phyloP scores from a whole-genome alignment of 2,888 invertebrate species.

The Parthenolecanium corni region DNA sequence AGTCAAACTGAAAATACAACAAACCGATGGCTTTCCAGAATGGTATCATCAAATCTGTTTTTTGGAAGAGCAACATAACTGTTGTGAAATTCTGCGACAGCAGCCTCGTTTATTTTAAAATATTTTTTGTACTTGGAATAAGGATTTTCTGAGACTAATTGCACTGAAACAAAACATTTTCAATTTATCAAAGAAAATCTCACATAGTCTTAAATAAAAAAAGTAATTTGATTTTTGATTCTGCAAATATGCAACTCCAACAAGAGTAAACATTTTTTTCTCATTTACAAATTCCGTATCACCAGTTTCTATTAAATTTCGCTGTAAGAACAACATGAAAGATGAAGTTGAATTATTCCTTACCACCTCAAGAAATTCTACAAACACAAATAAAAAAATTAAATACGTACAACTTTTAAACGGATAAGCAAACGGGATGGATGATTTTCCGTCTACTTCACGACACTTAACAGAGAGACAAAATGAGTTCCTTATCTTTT shows the following conservation, averaged over 20 bases:
- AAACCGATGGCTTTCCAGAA: constrained; percentile 25
- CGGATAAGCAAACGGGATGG: constrained; percentile 15
- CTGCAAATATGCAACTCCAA: no score
- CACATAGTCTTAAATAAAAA: neutral
- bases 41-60: constrained; percentile 6
- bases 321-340: no score
- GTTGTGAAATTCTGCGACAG: neutral
- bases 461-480: constrained; percentile 3
- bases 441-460: constrained; percentile 10
- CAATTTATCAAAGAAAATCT: neutral
- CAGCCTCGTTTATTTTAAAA: neutral
- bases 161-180: neutral
- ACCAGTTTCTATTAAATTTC: no score
- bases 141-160: constrained; percentile 10
- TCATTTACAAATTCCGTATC: no score
- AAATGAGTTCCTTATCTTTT: constrained; percentile 2
- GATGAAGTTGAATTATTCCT: no score
- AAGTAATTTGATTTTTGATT: no score
- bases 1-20: no score
- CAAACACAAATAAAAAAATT: no score
- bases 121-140: constrained; percentile 9
- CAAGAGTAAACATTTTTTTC: no score
- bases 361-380: no score
- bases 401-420: constrained; percentile 8
- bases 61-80: constrained; percentile 4